Evolutionary conservation across 2,888 invertebrate species (phyloP), one percentile per base, ranked within the genome.

Genomic region (Pseudococcus jackbeardsleyi): DNA sequence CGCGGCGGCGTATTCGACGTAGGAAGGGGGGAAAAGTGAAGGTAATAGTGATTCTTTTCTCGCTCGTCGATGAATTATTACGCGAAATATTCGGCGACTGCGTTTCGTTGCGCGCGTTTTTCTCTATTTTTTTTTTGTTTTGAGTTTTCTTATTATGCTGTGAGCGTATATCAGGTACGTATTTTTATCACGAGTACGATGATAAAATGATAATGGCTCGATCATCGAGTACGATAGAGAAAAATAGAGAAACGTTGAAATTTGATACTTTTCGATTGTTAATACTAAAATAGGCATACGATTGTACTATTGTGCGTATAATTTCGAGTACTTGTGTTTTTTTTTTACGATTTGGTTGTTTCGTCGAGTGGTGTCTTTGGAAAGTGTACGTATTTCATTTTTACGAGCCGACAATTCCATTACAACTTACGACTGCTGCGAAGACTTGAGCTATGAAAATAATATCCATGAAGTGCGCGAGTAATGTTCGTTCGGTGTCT

Each of bases 41-140:
- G 22, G 19, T 64, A 64, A 50, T 50, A 22, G 64, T 22, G 64
- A 64, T 64, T 64, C 64, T 22, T 59, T 19, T 64, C 64, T 64
- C 64, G 64, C 22, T 64, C 64, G 64, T 64, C 64, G 64, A 64
- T 64, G 64, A 64, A 64, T 64, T 64, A 64, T 64, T 64, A 64
- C 22, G 64, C 64, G 19, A 50, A 64, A 64, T 64, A 64, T 64
- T 19, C 64, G 64, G 19, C 19, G 64, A 19, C 6, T 19, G 22
- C 22, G 50, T 50, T 50, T 50, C 50, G 17, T 64, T 64, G 64
- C 22, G 64, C 22, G 64, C 4, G 11, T 64, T 64, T 64, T 64
- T 50, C 50, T 15, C 50, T 3, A 33, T 33, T 33, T 50, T 17
- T 50, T 5, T 50, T 5, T 5, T 50, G 12, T 50, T 15, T 15